A percentile compares a stretch with the other conserved stretches of the same genome.
Conservation (phyloP, 2,888 invertebrate genomes). For the Trichogramma dendrolimi region DNA sequence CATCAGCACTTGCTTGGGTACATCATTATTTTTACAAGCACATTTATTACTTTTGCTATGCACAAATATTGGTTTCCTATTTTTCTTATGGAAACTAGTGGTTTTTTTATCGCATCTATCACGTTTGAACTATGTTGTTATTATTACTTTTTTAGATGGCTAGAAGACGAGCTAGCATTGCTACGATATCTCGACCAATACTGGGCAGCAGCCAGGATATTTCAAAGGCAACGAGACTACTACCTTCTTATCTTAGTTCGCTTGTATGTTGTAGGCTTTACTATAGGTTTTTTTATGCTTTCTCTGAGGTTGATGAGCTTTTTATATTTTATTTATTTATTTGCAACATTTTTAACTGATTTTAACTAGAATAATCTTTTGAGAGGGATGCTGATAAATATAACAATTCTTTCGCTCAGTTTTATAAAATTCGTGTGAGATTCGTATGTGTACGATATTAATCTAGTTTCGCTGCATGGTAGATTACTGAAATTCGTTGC, state of each 20-base stretch:
- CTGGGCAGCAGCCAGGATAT: conserved; percentile 43
- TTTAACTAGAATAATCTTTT: no score
- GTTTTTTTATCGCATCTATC: no score
- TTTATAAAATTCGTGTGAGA: conserved; percentile 1
- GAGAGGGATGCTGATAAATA: no score
- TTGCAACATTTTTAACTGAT: no score
- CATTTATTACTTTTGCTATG: no score
- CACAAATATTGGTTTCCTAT: no score
- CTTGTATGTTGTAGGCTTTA: not conserved
- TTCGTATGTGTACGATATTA: not conserved
- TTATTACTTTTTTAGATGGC: conserved; percentile 45
- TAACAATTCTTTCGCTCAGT: not conserved
- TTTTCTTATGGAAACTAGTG: no score
- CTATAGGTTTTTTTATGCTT: conserved; percentile 12
- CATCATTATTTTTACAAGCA: no score
- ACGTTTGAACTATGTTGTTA: conserved; percentile 11
- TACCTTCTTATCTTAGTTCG: conserved; percentile 7
- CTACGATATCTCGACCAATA: conserved; percentile 53
- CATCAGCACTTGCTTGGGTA: not conserved
- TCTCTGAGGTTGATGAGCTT: not conserved
- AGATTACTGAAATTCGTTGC: no score
- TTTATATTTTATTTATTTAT: no score
- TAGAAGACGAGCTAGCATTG: conserved; percentile 57
- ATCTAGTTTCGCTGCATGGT: no score
- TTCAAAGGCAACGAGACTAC: conserved; percentile 43